Base-by-base conservation (phyloP, 2,797 vertebrate species). In the Morus bassanus region DNA sequence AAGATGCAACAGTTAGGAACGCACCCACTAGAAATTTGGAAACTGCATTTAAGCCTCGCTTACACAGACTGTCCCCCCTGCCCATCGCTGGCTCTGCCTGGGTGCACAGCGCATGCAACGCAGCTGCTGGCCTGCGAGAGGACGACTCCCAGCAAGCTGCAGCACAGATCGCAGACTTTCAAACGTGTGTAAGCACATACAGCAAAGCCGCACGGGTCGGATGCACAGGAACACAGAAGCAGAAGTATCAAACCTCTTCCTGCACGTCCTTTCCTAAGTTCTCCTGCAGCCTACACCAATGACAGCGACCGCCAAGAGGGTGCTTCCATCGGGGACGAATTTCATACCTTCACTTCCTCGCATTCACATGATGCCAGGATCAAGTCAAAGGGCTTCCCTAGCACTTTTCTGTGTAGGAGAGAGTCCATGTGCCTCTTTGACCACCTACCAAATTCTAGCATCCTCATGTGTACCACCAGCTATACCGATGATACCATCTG, bases 101-200 rank as follows among this genome's bases (percentile, higher is more conserved):
- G 33, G 65, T 3, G 1, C 60, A 4, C 30, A 41, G 77, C 8
- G 2, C 89, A 51, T 75, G 89, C 83, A 69, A 15, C 4, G 2
- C 31, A 6, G 65, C 37, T 0, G 2, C 45, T 1, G 2, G 83
- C 37, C 33, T 0, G 4, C 8, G 39, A 56, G 35, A 18, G 37
- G 11, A 41, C 14, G 45, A 7, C 28, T 35, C 43, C 53, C 31
- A 2, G 19, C 1, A 2, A 50, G 30, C 67, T 13, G 46, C 77
- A n/a, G n/a, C 24, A 2, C 63, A 7, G 45, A 14, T 4, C 23
- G 4, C 27, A 16, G n/a, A 6, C 30, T 31, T 21, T 9, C 45
- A 4, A 24, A 51, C 3, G 0, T 2, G 28, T 1, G 1, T n/a
- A 61, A 67, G 78, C 31, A 27, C 50, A 27, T 2, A 37, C 19